Evolutionary conservation across 2,888 invertebrate species (phyloP), one percentile per base, ranked within the genome.

Genomic region (Bedellia somnulentella): DNA sequence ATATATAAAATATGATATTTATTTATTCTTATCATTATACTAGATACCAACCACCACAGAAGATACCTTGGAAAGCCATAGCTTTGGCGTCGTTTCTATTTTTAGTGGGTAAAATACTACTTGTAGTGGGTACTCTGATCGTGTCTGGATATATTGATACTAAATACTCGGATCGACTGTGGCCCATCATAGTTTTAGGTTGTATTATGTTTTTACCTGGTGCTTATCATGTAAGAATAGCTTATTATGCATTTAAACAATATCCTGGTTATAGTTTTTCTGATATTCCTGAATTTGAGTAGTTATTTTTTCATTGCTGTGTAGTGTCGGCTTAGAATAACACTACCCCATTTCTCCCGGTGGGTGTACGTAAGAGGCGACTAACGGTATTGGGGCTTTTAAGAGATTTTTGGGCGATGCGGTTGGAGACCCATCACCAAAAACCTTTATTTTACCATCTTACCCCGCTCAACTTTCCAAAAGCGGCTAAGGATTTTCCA

Each of bases 191-290:
- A 38, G 86, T 93, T 42, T 71, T 95, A 47, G 95, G 94, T 17
- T 75, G 82, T 13, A 76, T 95, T 22, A 92, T 93, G 90, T 93
- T 94, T 51, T 85, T 94, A 41, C 94, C 94, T 1, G 94, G 93
- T 23, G 87, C 89, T 30, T 94, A 94, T 62, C 93, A 95, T 55
- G 84, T 92, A 27, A 81, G 91, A 44, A 89, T 94, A 50, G 90
- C 93, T 17, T 86, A 87, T 53, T 89, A 86, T 62, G 93, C 93
- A 1, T 91, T 85, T 57, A 84, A 86, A 43, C 83, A 89, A 49
- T 86, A 87, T 49, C 86, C 86, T 30, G 92, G 92, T 1, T 93
- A 86, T 57, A 89, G 89, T 27, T 93, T 86, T 58, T 85, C 88
- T 47, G 93, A 93, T 60, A 93, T 93, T 62, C 93, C 93, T 24